Percentiles rank a stretch among this genome's conserved stretches.
These are phyloP conservation scores for Upupa epops DNA, from an alignment of 2,113 vertebrate species.

Conservation along the genomic window DNA sequence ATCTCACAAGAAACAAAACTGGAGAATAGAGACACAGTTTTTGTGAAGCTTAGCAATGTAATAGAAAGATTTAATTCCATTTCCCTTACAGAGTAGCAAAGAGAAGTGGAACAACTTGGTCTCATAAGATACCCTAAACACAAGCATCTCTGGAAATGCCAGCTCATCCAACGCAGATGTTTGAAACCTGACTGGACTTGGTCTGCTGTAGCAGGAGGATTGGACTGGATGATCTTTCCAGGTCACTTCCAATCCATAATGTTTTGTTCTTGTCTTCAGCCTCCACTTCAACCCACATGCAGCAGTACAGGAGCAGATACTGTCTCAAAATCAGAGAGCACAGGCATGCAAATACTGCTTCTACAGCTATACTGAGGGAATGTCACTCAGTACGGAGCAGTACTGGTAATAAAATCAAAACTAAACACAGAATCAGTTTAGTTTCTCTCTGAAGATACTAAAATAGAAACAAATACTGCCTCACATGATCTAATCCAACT, in stretches of 20 bases:
- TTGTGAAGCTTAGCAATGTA: neutral
- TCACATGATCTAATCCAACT: neutral
- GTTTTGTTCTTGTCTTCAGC: neutral
- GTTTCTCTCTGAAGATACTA: neutral
- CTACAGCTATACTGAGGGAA: neutral
- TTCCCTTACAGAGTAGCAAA: neutral
- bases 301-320: neutral
- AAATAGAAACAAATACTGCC: neutral
- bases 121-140: neutral
- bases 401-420: neutral
- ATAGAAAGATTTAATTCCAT: neutral
- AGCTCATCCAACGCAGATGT: neutral
- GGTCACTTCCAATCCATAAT: no score
- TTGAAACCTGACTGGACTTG: no score
- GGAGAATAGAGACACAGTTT: neutral
- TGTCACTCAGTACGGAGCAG: neutral
- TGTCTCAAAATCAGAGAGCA: neutral
- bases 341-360: neutral
- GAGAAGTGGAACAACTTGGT: neutral
- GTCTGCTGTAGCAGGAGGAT: no score
- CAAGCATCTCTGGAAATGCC: neutral
- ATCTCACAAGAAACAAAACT: neutral
- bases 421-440: neutral
- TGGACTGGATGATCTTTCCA: no score
- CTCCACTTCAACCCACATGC: rapidly evolving